phyloP scores from a whole-genome alignment of 2,113 vertebrate genomes.

The Malurus elegans region DNA sequence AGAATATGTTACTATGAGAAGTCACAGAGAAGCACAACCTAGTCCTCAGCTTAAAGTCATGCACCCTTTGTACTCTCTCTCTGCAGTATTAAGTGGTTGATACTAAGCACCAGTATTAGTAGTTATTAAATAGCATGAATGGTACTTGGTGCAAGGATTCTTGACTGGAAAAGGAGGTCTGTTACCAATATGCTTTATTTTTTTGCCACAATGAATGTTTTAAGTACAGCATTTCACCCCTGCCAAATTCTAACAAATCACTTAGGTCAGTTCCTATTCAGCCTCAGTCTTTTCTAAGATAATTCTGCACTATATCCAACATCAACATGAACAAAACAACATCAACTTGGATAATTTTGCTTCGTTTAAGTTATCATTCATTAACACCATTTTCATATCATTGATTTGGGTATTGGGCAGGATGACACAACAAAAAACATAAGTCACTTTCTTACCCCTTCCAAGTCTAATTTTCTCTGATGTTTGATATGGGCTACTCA shows the following conservation, averaged over 20 bases:
- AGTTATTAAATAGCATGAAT: background rate
- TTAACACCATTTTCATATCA: background rate
- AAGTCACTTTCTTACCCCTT: background rate
- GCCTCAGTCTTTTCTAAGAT: background rate
- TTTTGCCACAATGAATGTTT: accelerated
- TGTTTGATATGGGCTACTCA: background rate
- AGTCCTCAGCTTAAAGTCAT: background rate
- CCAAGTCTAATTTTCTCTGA: background rate
- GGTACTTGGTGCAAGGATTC: background rate
- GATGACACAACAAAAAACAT: background rate
- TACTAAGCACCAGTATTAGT: background rate
- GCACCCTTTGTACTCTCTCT: background rate
- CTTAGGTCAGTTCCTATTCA: background rate
- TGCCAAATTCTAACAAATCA: background rate
- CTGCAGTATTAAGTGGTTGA: background rate
- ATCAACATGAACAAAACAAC: background rate
- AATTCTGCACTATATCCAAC: background rate
- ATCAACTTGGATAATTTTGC: background rate
- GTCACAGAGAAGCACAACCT: background rate
- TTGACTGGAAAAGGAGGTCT: background rate
- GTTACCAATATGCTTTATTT: background rate
- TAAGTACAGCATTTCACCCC: background rate
- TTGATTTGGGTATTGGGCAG: background rate
- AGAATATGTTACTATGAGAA: background rate
- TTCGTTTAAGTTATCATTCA: background rate